phyloP scores from a whole-genome alignment of 2,888 invertebrate genomes.

The Torymus texanus region DNA sequence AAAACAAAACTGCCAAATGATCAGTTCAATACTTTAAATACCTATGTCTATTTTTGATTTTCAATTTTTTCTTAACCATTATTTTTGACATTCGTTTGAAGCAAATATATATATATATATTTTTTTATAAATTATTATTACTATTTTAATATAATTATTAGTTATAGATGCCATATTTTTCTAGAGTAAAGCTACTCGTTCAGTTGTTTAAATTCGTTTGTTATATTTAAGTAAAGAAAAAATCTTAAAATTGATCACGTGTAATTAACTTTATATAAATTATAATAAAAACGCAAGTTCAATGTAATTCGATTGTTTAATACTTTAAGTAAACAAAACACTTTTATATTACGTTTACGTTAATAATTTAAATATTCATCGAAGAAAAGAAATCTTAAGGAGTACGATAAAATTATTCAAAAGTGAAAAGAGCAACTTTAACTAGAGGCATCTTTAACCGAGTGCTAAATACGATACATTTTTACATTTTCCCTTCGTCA shows the following conservation, averaged over 20 bases:
- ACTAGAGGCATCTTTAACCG: conserved; percentile 46
- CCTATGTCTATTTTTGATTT: conserved; percentile 55
- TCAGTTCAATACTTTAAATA: conserved; percentile 26
- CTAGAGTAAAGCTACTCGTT: conserved; percentile 37
- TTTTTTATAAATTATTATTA: conserved; percentile 36
- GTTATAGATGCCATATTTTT: conserved; percentile 46
- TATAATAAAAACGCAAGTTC: conserved; percentile 28
- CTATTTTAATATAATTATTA: conserved; percentile 36
- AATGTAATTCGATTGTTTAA: conserved; percentile 44
- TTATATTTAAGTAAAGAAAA: neutral
- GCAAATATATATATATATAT: conserved; percentile 32
- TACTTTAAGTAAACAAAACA: conserved; percentile 45
- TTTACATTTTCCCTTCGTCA: conserved; percentile 30
- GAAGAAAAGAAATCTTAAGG: neutral
- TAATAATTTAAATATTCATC: neutral
- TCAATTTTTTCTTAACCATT: conserved; percentile 42
- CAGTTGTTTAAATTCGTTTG: conserved; percentile 15
- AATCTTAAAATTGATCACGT: too few species aligned
- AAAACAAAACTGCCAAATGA: conserved; percentile 39
- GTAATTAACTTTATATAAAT: neutral
- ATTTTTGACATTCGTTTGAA: conserved; percentile 35
- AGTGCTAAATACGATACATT: conserved; percentile 42
- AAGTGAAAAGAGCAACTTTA: conserved; percentile 33
- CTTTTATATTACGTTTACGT: conserved; percentile 3
- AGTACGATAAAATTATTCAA: conserved; percentile 25